Percentiles rank a stretch among this genome's conserved stretches.
Evolutionary conservation across 2,888 invertebrate genomes (phyloP).

Genomic region (Brenthis ino): DNA sequence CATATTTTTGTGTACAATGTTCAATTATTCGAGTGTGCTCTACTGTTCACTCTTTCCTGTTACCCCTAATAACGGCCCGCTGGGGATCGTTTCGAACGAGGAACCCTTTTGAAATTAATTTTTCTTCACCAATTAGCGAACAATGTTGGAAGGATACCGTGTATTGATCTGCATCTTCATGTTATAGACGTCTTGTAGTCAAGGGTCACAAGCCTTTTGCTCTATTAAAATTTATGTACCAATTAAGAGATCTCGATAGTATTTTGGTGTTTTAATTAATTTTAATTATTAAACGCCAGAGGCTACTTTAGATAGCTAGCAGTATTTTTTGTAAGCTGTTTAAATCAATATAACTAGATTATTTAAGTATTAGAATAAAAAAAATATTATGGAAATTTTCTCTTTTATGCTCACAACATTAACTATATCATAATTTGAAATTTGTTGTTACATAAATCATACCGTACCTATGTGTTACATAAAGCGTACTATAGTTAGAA

Average conservation of each 20-base stretch:
- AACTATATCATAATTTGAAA: no score
- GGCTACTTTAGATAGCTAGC: neutral
- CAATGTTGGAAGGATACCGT: constrained; percentile 59
- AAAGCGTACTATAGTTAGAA: no score
- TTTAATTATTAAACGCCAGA: constrained; percentile 7
- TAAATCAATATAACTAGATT: neutral
- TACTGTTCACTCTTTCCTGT: constrained; percentile 61
- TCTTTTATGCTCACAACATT: no score
- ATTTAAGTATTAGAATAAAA: neutral
- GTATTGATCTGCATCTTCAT: constrained; percentile 57
- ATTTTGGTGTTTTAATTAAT: constrained; percentile 26
- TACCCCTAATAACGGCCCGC: constrained; percentile 62
- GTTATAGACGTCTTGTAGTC: constrained; percentile 33
- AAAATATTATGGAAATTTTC: no score
- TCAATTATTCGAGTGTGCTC: constrained; percentile 73
- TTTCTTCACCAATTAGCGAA: constrained; percentile 78
- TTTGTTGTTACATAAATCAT: no score
- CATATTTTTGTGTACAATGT: constrained; percentile 75
- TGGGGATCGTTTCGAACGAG: constrained; percentile 64
- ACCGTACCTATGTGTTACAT: no score
- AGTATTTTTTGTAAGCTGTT: neutral
- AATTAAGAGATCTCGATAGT: constrained; percentile 18
- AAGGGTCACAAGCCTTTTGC: constrained; percentile 33
- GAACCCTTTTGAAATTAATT: constrained; percentile 80
- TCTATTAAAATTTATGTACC: constrained; percentile 29